A percentile compares a stretch with the other conserved stretches of the same genome.
phyloP scores from a whole-genome alignment of 1,140 invertebrate genomes.

The Cephus cinctus region DNA sequence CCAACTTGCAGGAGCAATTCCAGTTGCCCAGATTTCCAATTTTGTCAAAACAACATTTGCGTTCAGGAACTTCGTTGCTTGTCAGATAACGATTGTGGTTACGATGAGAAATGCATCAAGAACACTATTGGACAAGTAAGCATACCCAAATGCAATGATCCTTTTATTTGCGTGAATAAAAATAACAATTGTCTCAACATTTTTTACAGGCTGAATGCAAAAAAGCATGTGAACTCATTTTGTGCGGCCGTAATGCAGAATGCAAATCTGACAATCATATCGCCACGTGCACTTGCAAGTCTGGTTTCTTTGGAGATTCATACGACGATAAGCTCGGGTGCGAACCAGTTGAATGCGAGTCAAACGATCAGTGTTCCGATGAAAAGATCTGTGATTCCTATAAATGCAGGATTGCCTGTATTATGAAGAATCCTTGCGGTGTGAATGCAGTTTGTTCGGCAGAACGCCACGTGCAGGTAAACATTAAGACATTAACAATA shows the following conservation, averaged over 20 bases:
- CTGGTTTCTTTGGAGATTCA: slow-evolving; percentile 78
- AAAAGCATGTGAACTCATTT: slow-evolving; percentile 67
- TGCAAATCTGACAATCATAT: slow-evolving; percentile 71
- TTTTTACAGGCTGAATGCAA: slow-evolving; percentile 63
- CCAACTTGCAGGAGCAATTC: slow-evolving; percentile 74
- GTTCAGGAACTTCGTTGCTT: slow-evolving; percentile 75
- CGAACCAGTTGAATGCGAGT: slow-evolving; percentile 73
- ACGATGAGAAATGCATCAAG: slow-evolving; percentile 66
- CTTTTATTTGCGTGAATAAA: neutral
- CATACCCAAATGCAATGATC: neutral
- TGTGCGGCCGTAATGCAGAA: slow-evolving; percentile 79
- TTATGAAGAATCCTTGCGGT: slow-evolving; percentile 77
- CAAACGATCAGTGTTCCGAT: slow-evolving; percentile 70
- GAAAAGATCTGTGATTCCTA: slow-evolving; percentile 80
- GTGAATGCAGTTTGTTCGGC: slow-evolving; percentile 81
- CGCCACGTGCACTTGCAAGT: slow-evolving; percentile 73
- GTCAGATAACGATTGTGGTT: slow-evolving; percentile 67
- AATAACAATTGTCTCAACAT: neutral
- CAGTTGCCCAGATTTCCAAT: slow-evolving; percentile 79
- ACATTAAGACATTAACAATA: neutral
- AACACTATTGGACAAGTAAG: slow-evolving; percentile 64
- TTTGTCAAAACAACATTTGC: slow-evolving; percentile 79
- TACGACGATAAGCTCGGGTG: slow-evolving; percentile 71
- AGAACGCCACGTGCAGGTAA: slow-evolving; percentile 68
- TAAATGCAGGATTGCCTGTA: slow-evolving; percentile 82